phyloP scores from a whole-genome alignment of 2,113 vertebrate species.

The Semnopithecus entellus region DNA sequence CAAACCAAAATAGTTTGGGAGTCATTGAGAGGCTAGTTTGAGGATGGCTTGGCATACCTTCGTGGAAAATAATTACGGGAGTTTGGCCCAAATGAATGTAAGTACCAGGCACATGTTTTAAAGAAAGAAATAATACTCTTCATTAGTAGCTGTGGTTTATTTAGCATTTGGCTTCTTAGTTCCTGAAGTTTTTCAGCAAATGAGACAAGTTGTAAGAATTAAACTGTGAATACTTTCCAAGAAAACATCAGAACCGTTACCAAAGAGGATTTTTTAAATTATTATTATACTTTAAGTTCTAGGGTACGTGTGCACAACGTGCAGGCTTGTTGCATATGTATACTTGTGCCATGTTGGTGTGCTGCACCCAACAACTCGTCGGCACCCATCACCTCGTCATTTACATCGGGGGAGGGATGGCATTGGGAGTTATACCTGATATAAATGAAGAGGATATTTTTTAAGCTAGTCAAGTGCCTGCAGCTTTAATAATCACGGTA shows the following conservation, averaged over 20 bases:
- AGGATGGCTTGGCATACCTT: background rate
- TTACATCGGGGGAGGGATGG: too few relatives aligned
- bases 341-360: too few relatives aligned
- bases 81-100: background rate
- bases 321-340: too few relatives aligned
- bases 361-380: too few relatives aligned
- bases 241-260: background rate
- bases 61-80: conserved; percentile 17
- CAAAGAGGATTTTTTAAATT: background rate
- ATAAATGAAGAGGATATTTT: background rate
- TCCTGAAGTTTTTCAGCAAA: conserved; percentile 21
- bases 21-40: background rate
- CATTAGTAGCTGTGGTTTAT: background rate
- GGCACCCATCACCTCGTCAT: too few relatives aligned
- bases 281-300: too few relatives aligned
- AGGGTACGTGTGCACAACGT: too few relatives aligned
- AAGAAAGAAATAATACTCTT: background rate
- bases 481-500: background rate
- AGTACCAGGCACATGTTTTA: background rate
- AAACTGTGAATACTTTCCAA: background rate
- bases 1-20: background rate
- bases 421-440: too few relatives aligned
- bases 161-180: background rate
- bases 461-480: background rate
- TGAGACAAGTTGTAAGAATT: background rate